Evolutionary conservation across 2,888 invertebrate genomes (phyloP).

Genomic region (Aleiodes leptofemur): DNA sequence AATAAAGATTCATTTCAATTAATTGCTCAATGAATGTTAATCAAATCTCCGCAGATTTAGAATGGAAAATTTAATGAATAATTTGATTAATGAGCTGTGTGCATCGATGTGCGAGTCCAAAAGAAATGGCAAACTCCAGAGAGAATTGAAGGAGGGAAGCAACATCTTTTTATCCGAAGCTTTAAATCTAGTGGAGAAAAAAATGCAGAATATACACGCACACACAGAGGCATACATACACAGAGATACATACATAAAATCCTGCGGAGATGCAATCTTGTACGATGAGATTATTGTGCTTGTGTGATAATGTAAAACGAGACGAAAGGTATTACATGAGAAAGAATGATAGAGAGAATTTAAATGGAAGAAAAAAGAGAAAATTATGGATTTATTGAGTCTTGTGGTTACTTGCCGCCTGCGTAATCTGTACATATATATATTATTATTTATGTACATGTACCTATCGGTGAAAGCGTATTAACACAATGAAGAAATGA

Average conservation of each 20-base stretch:
- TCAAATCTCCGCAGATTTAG: neutral
- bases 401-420: constrained; percentile 55
- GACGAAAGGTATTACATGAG: constrained; percentile 22
- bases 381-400: constrained; percentile 50
- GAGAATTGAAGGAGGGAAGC: constrained; percentile 15
- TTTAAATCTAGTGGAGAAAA: neutral
- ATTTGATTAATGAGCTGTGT: neutral
- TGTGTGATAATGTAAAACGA: constrained; percentile 17
- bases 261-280: neutral
- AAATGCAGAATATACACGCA: constrained; percentile 10
- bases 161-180: no score
- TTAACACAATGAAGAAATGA: constrained; percentile 22
- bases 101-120: neutral
- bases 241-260: constrained; percentile 12
- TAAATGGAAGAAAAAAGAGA: constrained; percentile 39
- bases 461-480: constrained; percentile 51
- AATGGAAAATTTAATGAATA: neutral
- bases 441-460: constrained; percentile 63
- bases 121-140: neutral
- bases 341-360: constrained; percentile 36
- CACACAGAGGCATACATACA: constrained; percentile 18
- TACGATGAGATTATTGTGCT: constrained; percentile 15
- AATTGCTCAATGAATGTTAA: no score
- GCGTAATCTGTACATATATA: constrained; percentile 61
- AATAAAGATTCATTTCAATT: no score